A percentile compares a stretch with the other conserved stretches of the same genome.
Evolutionary conservation across 2,113 vertebrate genomes (phyloP).

Genomic region (Psammodynastes pulverulentus): DNA sequence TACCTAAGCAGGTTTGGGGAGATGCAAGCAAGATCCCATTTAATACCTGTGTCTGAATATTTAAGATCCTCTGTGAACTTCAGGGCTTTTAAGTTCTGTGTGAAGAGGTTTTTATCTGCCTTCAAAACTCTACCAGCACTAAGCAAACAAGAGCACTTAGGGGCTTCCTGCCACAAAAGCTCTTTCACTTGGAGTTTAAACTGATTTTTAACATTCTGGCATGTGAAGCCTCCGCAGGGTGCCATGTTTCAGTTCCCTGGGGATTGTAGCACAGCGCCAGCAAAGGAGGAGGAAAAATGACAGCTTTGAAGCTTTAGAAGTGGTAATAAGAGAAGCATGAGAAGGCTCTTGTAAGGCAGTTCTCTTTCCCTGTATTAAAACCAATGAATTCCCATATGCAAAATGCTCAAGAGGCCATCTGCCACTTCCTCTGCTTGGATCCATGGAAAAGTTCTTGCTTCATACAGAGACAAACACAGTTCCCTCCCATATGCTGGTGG

Average conservation of each 20-base stretch:
- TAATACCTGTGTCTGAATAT: neutral
- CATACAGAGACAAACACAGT: constrained; percentile 49
- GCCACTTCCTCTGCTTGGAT: constrained; percentile 65
- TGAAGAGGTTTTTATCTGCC: constrained; percentile 53
- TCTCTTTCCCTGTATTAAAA: constrained; percentile 66
- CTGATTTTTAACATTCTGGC: constrained; percentile 64
- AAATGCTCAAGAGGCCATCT: constrained; percentile 66
- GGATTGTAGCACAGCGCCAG: constrained; percentile 48
- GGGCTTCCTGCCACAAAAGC: constrained; percentile 56
- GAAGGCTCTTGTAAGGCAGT: constrained; percentile 66
- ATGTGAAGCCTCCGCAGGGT: constrained; percentile 63
- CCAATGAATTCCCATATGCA: constrained; percentile 66
- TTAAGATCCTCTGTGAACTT: constrained; percentile 37
- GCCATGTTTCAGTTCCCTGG: constrained; percentile 42
- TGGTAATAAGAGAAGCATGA: constrained; percentile 65
- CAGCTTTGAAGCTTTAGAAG: constrained; percentile 70
- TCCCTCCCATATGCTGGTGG: constrained; percentile 58
- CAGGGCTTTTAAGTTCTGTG: constrained; percentile 24
- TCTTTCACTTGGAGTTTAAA: constrained; percentile 51
- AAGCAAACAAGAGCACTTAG: constrained; percentile 33
- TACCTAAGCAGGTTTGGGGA: constrained; percentile 17
- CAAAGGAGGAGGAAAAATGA: constrained; percentile 67
- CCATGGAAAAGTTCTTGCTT: constrained; percentile 59
- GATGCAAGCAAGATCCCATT: constrained; percentile 1
- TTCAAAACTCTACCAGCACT: constrained; percentile 40